Percentiles rank a stretch among this genome's conserved stretches.
Evolutionary conservation across 2,888 invertebrate genomes (phyloP).

Genomic region (Tenodera sinensis): DNA sequence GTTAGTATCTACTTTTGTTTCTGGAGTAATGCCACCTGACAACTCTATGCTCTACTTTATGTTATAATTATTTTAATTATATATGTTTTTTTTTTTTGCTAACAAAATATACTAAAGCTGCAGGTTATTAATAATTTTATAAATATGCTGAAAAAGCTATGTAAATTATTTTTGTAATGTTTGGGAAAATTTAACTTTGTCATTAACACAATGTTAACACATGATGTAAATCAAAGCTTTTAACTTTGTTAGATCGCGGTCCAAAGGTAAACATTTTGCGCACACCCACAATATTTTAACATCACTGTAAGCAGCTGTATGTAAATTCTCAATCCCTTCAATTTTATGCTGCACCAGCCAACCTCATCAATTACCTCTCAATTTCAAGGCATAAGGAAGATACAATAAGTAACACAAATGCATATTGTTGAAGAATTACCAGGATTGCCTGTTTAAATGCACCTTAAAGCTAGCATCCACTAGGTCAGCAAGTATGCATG

Average conservation of each 20-base stretch:
- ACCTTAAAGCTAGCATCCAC: too few species aligned
- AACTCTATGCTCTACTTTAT: not conserved
- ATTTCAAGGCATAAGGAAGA: too few species aligned
- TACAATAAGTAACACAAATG: too few species aligned
- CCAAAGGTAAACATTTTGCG: not conserved
- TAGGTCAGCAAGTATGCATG: too few species aligned
- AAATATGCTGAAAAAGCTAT: not conserved
- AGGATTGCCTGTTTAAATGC: too few species aligned
- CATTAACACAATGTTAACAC: too few species aligned
- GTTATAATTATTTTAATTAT: not conserved
- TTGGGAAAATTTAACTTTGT: not conserved
- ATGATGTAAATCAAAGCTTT: not conserved
- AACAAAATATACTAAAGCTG: not conserved
- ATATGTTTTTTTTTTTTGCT: too few species aligned
- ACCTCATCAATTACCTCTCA: not conserved
- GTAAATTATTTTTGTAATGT: not conserved
- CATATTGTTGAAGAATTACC: too few species aligned
- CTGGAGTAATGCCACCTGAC: not conserved
- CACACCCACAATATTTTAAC: not conserved
- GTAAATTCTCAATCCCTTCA: not conserved
- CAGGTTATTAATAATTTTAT: not conserved
- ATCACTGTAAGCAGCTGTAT: not conserved
- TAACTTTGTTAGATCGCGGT: not conserved
- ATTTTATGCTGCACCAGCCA: not conserved
- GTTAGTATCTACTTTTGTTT: not conserved